Conservation (phyloP, 2,113 vertebrate genomes). For the Malurus melanocephalus region DNA sequence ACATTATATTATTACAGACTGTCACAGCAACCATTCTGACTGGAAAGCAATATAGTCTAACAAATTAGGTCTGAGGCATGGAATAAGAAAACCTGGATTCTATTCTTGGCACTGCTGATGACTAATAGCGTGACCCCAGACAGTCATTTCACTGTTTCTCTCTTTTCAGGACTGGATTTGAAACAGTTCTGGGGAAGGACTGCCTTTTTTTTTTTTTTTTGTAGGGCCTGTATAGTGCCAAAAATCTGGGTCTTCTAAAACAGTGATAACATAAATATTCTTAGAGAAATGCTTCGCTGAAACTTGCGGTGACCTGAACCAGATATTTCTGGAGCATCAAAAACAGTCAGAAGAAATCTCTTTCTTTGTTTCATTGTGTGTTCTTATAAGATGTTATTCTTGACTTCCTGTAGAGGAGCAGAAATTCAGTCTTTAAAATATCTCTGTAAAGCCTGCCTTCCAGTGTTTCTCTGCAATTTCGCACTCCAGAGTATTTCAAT, state of each 20-base stretch:
- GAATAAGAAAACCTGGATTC: conserved; percentile 14
- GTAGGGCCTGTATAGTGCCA: not conserved
- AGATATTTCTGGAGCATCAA: not conserved
- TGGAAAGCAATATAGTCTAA: not conserved
- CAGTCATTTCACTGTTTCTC: not conserved
- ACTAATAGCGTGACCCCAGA: conserved; percentile 16
- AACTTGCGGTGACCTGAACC: not conserved
- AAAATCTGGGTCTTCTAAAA: not conserved
- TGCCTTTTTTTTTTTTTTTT: not conserved
- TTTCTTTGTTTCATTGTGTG: not conserved
- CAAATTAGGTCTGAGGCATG: not conserved
- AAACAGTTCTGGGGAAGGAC: not conserved
- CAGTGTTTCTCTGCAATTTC: conserved; percentile 1
- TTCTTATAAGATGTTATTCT: not conserved
- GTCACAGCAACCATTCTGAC: not conserved
- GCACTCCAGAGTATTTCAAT: not conserved
- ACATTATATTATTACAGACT: not conserved
- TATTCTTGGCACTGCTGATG: not conserved
- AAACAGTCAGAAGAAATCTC: not conserved
- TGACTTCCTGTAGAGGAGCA: not conserved
- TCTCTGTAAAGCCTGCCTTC: not conserved
- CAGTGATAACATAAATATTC: not conserved
- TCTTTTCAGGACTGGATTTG: not conserved
- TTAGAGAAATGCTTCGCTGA: not conserved
- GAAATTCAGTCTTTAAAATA: not conserved